Base-by-base conservation (phyloP, 2,113 vertebrate genomes). In the Catharus fuscescens region DNA sequence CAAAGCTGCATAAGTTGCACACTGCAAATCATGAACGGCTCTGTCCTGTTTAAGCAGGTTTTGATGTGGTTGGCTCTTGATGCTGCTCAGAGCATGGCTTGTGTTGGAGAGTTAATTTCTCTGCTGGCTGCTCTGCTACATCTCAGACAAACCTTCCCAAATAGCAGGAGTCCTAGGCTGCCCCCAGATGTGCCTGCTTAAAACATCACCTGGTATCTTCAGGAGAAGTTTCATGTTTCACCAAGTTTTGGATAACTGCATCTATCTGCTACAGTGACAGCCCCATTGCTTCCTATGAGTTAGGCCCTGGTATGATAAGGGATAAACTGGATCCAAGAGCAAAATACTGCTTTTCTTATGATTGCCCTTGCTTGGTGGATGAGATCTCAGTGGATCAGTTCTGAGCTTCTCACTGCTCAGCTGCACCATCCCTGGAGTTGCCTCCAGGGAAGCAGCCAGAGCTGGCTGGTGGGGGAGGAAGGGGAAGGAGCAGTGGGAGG, bases 1-100 rank as follows among this genome's bases (percentile, higher is more conserved):
- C 86, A 91, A 94, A 95, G 76, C 70, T 80, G 60, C 5, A 1
- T 64, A 69, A 92, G 60, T 92, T 84, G 84, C 72, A 66, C 42
- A 50, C 61, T 29, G 80, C 60, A 81, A 96, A 92, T 34, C 72
- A 86, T 25, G 72, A 73, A 96, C 17, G 18, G 11, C 38, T 94
- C 65, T 96, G 71, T 87, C 86, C 34, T 86, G 16, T 81, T 87
- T 38, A 77, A 73, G 84, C 70, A 91, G 56, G 60, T 90, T 95
- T 92, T 4, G 10, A 8, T 38, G 32, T n/a, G 65, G 38, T 78
- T 95, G 86, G 81, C 31, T 91, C 19, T 50, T 47, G 80, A 9
- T 9, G 1, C 32, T 72, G 32, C 42, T 57, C 52, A 90, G 67
- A 66, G 38, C 40, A 26, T 20, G 9, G 45, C 57, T 64, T 47